phyloP scores from a whole-genome alignment of 2,888 invertebrate genomes.

The Ametastegia equiseti region DNA sequence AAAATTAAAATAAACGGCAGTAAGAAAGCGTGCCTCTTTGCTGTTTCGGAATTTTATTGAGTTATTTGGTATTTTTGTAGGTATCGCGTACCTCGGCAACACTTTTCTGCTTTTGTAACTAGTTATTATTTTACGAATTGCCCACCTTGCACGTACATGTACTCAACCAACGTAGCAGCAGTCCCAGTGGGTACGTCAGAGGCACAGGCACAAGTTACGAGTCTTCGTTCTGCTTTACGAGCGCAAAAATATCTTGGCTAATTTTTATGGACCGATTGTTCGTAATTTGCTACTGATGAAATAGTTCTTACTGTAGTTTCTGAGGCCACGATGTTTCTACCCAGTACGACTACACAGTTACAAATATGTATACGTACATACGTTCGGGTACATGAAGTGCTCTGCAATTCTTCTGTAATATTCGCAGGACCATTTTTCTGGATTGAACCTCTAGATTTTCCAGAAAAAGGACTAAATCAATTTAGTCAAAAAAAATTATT shows the following conservation, averaged over 20 bases:
- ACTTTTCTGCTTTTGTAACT: conserved; percentile 60
- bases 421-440: too few relatives aligned
- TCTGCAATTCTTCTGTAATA: too few relatives aligned
- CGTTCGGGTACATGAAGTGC: too few relatives aligned
- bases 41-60: conserved; percentile 58
- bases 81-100: conserved; percentile 24
- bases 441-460: too few relatives aligned
- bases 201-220: conserved; percentile 42
- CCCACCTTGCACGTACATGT: too few relatives aligned
- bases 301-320: conserved; percentile 53
- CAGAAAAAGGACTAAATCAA: too few relatives aligned
- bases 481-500: too few relatives aligned
- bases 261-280: conserved; percentile 52
- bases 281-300: conserved; percentile 59
- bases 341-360: background rate
- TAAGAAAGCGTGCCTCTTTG: conserved; percentile 62
- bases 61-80: conserved; percentile 54
- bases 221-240: conserved; percentile 53
- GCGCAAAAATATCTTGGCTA: conserved; percentile 55
- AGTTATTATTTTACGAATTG: conserved; percentile 51
- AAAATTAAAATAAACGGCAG: conserved; percentile 74
- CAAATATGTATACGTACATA: too few relatives aligned
- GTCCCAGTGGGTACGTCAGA: too few relatives aligned
- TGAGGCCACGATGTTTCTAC: background rate
- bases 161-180: too few relatives aligned